Evolutionary conservation across 2,888 invertebrate genomes (phyloP).

Genomic region (Papilio demoleus): DNA sequence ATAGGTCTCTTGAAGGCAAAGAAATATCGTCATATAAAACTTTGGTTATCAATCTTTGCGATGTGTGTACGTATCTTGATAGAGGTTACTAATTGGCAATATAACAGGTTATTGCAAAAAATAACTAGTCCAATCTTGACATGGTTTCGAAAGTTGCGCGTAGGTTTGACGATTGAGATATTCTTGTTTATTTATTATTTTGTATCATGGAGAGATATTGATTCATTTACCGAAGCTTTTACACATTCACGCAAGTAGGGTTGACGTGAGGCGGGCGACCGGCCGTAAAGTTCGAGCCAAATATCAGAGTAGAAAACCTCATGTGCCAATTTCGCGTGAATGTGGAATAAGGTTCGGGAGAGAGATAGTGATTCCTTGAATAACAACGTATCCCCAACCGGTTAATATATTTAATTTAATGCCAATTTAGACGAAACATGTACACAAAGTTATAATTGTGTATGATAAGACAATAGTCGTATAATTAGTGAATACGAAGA

Average conservation of each 20-base stretch:
- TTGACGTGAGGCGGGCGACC: too few relatives aligned
- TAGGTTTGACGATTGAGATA: background rate
- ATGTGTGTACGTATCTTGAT: background rate
- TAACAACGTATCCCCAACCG: background rate
- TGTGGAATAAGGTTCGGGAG: too few relatives aligned
- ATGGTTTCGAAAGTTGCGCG: slow-evolving; percentile 19
- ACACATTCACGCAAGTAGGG: too few relatives aligned
- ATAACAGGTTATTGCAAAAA: slow-evolving; percentile 23
- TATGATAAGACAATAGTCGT: background rate
- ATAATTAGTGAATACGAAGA: background rate
- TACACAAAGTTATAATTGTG: background rate
- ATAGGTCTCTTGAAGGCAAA: background rate
- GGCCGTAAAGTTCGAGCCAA: too few relatives aligned
- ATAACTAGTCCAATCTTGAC: slow-evolving; percentile 15
- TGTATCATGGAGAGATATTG: background rate
- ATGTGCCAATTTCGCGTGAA: too few relatives aligned
- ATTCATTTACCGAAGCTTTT: too few relatives aligned
- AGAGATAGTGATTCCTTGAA: background rate
- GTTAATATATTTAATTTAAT: background rate
- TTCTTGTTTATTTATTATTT: background rate
- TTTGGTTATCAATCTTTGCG: too few relatives aligned
- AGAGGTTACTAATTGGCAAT: background rate
- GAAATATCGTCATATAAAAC: too few relatives aligned
- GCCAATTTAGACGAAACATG: background rate
- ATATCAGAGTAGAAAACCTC: too few relatives aligned